Percentiles rank a stretch among this genome's conserved stretches.
Conservation (phyloP, 2,113 vertebrate species). For the Aptenodytes forsteri region DNA sequence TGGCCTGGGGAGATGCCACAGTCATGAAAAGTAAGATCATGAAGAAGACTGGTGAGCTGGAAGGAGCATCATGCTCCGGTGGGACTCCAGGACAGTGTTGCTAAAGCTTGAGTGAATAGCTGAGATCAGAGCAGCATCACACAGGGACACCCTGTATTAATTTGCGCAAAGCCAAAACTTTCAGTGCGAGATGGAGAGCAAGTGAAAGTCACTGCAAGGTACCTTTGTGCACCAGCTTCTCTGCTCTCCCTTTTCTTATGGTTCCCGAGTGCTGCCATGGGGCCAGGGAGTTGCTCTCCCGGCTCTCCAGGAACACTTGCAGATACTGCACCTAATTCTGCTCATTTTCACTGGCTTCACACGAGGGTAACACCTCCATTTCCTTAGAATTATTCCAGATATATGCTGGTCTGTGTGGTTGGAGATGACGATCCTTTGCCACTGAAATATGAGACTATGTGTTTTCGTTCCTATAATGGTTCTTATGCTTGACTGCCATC, state of each 20-base stretch:
- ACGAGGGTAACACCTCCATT: background rate
- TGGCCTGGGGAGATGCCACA: background rate
- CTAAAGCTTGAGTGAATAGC: background rate
- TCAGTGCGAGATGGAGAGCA: background rate
- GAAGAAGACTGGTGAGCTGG: background rate
- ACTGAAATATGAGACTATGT: background rate
- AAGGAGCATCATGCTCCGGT: background rate
- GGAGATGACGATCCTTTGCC: background rate
- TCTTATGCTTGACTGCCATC: background rate
- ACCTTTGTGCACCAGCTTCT: background rate
- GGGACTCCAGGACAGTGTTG: background rate
- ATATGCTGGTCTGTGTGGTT: background rate
- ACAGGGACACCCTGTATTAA: background rate
- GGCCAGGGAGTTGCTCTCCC: background rate
- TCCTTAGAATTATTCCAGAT: background rate
- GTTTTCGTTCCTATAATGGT: background rate
- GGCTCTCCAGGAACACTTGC: background rate
- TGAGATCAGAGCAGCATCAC: background rate
- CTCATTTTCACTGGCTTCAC: background rate
- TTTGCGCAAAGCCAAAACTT: background rate
- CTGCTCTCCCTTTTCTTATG: rapidly evolving
- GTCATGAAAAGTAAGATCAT: background rate
- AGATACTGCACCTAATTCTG: background rate
- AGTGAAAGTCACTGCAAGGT: background rate
- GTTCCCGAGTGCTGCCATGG: background rate